A percentile compares a stretch with the other conserved stretches of the same genome.
These are phyloP conservation scores for Drosophila leonis DNA, from an alignment of 2,888 invertebrate genomes.

Conservation along the genomic window DNA sequence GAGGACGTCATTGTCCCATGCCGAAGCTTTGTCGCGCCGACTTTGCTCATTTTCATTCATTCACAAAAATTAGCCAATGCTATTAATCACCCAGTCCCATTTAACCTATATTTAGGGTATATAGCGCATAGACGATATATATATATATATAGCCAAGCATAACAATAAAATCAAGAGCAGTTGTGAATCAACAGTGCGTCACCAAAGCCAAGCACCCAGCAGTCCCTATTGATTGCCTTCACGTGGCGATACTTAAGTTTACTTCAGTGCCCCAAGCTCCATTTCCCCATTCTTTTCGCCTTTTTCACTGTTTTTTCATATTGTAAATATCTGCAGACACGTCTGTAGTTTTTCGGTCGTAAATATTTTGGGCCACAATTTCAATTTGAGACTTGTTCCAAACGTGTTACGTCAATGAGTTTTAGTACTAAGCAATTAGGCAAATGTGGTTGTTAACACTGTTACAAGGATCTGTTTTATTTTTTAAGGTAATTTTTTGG, in stretches of 20 bases:
- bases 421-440: slow-evolving; percentile 18
- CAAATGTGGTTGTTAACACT: slow-evolving; percentile 17
- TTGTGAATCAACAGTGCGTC: slow-evolving; percentile 80
- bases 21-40: slow-evolving; percentile 39
- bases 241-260: slow-evolving; percentile 69
- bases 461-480: neutral
- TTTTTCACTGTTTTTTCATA: neutral
- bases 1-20: slow-evolving; percentile 72
- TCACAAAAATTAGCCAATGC: slow-evolving; percentile 61
- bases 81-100: slow-evolving; percentile 64
- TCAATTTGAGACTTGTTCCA: slow-evolving; percentile 45
- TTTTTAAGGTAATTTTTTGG: neutral
- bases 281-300: neutral
- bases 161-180: slow-evolving; percentile 72
- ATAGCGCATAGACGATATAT: slow-evolving; percentile 1
- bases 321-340: slow-evolving; percentile 44
- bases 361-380: slow-evolving; percentile 33
- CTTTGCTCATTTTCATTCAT: slow-evolving; percentile 57
- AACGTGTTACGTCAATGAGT: slow-evolving; percentile 56
- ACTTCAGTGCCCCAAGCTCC: neutral
- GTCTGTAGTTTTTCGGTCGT: slow-evolving; percentile 57
- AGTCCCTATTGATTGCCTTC: slow-evolving; percentile 68
- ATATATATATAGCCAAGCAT: slow-evolving; percentile 25
- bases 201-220: slow-evolving; percentile 33
- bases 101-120: slow-evolving; percentile 13